These are phyloP conservation scores for Notodonta ziczac DNA, from an alignment of 2,888 invertebrate species.

Conservation along the genomic window DNA sequence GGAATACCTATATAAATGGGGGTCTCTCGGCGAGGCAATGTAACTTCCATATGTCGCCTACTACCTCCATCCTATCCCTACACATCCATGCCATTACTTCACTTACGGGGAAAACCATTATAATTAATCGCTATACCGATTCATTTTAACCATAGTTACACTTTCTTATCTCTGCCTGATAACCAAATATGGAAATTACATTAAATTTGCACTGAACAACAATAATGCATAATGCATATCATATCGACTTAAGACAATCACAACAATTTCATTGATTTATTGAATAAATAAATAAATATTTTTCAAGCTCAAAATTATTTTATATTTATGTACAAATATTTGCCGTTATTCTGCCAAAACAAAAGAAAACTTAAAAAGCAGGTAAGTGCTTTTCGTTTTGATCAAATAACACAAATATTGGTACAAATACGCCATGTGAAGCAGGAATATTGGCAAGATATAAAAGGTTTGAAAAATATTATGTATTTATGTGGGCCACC, in stretches of 20 bases:
- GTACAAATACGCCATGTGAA: constrained; percentile 8
- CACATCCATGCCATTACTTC: constrained; percentile 46
- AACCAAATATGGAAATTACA: constrained; percentile 68
- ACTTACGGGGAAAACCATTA: neutral
- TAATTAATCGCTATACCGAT: neutral
- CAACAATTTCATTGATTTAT: constrained; percentile 16
- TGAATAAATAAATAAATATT: constrained; percentile 36
- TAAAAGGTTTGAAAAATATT: constrained; percentile 41
- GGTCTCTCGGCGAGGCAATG: constrained; percentile 44
- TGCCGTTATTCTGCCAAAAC: neutral
- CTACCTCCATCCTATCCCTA: constrained; percentile 37
- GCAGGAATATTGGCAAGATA: neutral
- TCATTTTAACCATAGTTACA: neutral
- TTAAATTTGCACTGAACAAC: constrained; percentile 40
- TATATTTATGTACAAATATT: neutral
- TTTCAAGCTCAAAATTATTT: constrained; percentile 30
- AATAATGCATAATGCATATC: constrained; percentile 24
- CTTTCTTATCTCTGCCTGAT: constrained; percentile 12
- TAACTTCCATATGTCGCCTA: constrained; percentile 66
- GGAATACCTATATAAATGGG: constrained; percentile 32
- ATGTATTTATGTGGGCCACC: constrained; percentile 24
- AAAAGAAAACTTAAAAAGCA: neutral
- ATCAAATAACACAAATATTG: neutral
- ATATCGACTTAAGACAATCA: constrained; percentile 22
- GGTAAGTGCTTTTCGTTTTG: neutral